phyloP scores from a whole-genome alignment of 2,888 invertebrate genomes.

The Zelleria hepariella region DNA sequence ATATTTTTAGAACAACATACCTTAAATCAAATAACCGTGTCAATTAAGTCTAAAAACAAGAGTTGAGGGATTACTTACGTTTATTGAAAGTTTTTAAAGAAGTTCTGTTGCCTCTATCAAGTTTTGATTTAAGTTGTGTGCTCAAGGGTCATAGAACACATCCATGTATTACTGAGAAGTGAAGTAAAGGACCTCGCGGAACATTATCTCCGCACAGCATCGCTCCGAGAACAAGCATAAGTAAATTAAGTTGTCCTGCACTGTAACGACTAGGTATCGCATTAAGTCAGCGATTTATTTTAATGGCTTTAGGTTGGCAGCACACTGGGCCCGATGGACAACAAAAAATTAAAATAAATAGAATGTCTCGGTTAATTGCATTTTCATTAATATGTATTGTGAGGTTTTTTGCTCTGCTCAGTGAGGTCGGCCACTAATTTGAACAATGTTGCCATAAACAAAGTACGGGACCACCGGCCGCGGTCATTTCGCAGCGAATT shows the following conservation, averaged over 20 bases:
- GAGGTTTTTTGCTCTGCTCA: conserved; percentile 17
- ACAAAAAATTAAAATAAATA: conserved; percentile 27
- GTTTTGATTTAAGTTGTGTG: background rate
- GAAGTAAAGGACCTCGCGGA: conserved; percentile 12
- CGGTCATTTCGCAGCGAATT: conserved; percentile 3
- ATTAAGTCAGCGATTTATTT: conserved; percentile 37
- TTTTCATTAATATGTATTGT: conserved; percentile 35
- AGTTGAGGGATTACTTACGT: background rate
- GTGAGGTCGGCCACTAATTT: conserved; percentile 26
- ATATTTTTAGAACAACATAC: background rate
- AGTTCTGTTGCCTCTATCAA: background rate
- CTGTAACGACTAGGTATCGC: conserved; percentile 26
- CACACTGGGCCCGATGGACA: conserved; percentile 25
- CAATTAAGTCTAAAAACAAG: background rate
- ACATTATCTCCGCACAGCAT: conserved; percentile 19
- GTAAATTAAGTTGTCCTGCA: conserved; percentile 32
- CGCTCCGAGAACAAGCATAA: conserved; percentile 20
- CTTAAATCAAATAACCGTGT: background rate
- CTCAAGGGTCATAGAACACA: background rate
- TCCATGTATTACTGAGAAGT: background rate
- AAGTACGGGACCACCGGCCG: conserved; percentile 2
- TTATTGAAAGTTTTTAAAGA: background rate
- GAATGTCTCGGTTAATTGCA: conserved; percentile 33
- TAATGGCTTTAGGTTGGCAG: conserved; percentile 27
- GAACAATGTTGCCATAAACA: conserved; percentile 5